Evolutionary conservation across 2,888 invertebrate genomes (phyloP).

Genomic region (Leucania comma): DNA sequence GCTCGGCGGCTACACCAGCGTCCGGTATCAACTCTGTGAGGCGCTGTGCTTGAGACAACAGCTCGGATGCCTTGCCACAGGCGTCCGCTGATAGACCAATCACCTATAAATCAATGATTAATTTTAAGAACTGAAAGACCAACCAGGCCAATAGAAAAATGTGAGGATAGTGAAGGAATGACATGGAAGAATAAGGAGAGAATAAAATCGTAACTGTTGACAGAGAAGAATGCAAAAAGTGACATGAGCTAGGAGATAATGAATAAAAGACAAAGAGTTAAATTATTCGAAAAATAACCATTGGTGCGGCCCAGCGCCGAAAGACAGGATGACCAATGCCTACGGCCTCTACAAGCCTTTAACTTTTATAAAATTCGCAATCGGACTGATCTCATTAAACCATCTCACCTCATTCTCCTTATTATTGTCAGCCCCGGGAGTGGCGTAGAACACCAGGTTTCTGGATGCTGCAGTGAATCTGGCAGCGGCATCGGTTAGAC

Average conservation of each 20-base stretch:
- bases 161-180: background rate
- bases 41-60: conserved; percentile 69
- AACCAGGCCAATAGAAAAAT: no score
- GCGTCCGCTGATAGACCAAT: conserved; percentile 68
- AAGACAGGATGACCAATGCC: no score
- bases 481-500: conserved; percentile 65
- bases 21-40: conserved; percentile 64
- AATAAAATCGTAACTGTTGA: no score
- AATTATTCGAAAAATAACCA: no score
- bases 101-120: conserved; percentile 31
- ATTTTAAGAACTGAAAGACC: background rate
- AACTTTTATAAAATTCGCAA: background rate
- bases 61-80: conserved; percentile 69
- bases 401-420: conserved; percentile 67
- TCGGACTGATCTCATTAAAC: background rate
- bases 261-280: no score
- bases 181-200: no score
- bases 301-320: no score
- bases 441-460: conserved; percentile 69
- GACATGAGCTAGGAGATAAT: no score
- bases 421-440: conserved; percentile 52
- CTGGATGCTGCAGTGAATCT: conserved; percentile 71
- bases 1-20: conserved; percentile 45
- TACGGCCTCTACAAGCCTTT: no score
- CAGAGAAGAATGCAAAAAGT: no score